Evolutionary conservation across 2,113 vertebrate genomes (phyloP).

Genomic region (Chaetura pelagica): DNA sequence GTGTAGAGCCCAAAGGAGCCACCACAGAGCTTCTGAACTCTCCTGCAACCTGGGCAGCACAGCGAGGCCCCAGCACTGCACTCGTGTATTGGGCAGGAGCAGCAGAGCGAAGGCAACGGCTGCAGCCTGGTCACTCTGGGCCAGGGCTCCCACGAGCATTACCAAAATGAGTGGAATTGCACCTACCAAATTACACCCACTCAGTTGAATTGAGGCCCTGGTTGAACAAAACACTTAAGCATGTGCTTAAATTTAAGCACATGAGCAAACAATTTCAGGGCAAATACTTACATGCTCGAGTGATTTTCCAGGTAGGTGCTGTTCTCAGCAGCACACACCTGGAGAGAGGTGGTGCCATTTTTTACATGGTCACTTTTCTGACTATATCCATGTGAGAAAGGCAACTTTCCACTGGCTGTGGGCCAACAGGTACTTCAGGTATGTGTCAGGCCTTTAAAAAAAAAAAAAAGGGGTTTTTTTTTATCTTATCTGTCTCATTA

Average conservation of each 20-base stretch:
- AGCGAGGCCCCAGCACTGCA: background rate
- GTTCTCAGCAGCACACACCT: slow-evolving; percentile 33
- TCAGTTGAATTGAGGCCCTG: background rate
- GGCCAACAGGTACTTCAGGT: slow-evolving; percentile 44
- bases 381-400: slow-evolving; percentile 3
- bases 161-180: slow-evolving; percentile 49
- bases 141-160: background rate
- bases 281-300: slow-evolving; percentile 30
- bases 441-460: slow-evolving; percentile 28
- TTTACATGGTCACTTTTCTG: slow-evolving; percentile 22
- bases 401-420: slow-evolving; percentile 59
- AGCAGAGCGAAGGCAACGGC: background rate
- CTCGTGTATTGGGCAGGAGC: background rate
- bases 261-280: slow-evolving; percentile 38
- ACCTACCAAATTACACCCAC: background rate
- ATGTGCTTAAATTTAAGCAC: slow-evolving; percentile 49
- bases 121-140: background rate
- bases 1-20: background rate
- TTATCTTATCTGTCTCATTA: slow-evolving; percentile 69
- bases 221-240: slow-evolving; percentile 54
- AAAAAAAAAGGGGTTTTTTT: background rate
- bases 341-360: slow-evolving; percentile 1
- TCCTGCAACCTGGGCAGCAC: background rate
- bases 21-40: background rate
- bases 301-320: slow-evolving; percentile 38